Evolutionary conservation across 2,888 invertebrate species (phyloP), one percentile per base, ranked within the genome.

Genomic region (Candidula unifasciata): DNA sequence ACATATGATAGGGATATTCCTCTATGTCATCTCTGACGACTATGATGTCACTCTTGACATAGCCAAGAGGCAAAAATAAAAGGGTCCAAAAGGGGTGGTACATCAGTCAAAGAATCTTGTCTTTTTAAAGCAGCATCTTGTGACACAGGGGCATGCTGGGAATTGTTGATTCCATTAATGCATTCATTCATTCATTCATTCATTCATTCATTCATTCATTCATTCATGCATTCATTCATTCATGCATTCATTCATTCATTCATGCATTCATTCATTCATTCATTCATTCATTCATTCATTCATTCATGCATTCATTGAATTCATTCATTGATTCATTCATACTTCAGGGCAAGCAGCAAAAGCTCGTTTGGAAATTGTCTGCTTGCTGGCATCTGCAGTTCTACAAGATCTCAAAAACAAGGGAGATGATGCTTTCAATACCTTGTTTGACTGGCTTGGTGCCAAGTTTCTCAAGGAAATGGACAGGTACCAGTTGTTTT

Each of bases 361-460:
- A 80, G 80, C 82, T 1, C 90, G 94, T n/a, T 85, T 93, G 86
- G 92, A 93, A 44, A 87, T 93, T 84, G 91, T 93, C 71, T 91
- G 91, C 80, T 54, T 86, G 2, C 88, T 92, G 52, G 91, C 91
- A 21, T 88, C 88, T 80, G 88, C 86, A 24, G 89, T 93, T 3
- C 84, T 93, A 60, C 91, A 91, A 82, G 91, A 92, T 35, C 88
- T 94, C 27, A 93, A 93, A 86, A 83, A 81, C 76, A 92, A 93
- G 85, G 93, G 89, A 52, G 93, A 93, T 44, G 88, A 90, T 52
- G 90, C 92, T 2, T 93, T 91, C 85, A 92, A 93, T 82, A 92
- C 92, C 82, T 92, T 93, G 93, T 90, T 91, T 88, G 93, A 93
- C 87, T 93, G 93, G 93, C 89, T 94, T 5, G 94, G 94, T 24